Base-by-base conservation (phyloP, 64 coral and sea anemone genomes). In the Actinia equina region DNA sequence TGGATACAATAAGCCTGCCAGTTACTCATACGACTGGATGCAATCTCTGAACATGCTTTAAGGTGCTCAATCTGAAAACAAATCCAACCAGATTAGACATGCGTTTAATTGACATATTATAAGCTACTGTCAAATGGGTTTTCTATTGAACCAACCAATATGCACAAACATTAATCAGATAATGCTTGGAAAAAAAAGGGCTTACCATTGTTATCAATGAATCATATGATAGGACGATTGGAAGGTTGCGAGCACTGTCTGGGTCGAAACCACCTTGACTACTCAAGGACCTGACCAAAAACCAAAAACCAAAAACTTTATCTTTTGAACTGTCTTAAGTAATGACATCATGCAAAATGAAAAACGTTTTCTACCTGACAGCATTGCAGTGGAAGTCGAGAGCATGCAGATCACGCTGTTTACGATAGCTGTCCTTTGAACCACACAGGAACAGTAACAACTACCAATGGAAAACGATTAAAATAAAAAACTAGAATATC, bases 1-100 rank as follows among this genome's bases (percentile, higher is more conserved):
- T 93, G 85, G 9, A 99, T 79, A 71, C 97, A 99, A 81, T 95
- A 99, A 52, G 89, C 89, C 70, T 99, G 97, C 97, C 97, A 99
- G 88, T 99, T 99, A 58, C 91, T 93, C 19, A 92, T 90, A 77
- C 97, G 90, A 83, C 91, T 95, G 25, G 93, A 95, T 7, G 97
- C 94, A 27, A 99, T 86, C 82, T 99, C 97, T 43, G 97, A 95
- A 88, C 93, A 95, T 11, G 97, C 97, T 81, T 99, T 99, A 13
- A 99, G 86, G 71, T 99, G 97, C 59, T 99, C 97, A 59, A 95
- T 97, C 94, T 97, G 82, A 74, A 44, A 81, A 49, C 14, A 49
- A 52, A 52, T 52, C 3, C 16, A 81, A 43, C 9, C 3, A 79
- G 11, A 17, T 37, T 79, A 43, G 6, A 44, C 3, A 79, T 16